A percentile compares a stretch with the other conserved stretches of the same genome.
These are phyloP conservation scores for Pagetopsis macropterus DNA, from an alignment of 2,797 vertebrate species.

Conservation along the genomic window DNA sequence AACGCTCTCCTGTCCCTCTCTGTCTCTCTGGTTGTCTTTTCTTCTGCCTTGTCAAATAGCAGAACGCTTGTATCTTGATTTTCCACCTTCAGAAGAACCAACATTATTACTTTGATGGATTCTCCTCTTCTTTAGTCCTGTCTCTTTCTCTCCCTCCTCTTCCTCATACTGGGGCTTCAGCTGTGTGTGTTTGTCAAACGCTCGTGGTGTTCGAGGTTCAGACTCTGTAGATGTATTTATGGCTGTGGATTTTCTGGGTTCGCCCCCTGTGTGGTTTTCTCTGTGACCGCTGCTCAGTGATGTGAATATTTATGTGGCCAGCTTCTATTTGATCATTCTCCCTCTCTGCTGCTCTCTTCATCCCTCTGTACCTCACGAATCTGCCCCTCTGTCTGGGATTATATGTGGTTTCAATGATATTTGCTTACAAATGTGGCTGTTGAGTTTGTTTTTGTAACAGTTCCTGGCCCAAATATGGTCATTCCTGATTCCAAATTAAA, in stretches of 20 bases:
- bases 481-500: too few species aligned
- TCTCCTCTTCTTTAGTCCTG: not conserved
- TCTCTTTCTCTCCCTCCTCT: not conserved
- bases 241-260: conserved; percentile 46
- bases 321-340: conserved; percentile 12
- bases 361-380: conserved; percentile 3
- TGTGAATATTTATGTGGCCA: conserved; percentile 51
- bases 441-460: too few species aligned
- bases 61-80: not conserved
- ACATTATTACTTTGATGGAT: not conserved
- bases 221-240: conserved; percentile 50
- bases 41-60: conserved; percentile 1
- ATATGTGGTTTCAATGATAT: not conserved
- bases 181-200: conserved; percentile 27
- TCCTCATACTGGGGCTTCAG: conserved; percentile 19
- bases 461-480: too few species aligned
- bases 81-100: not conserved
- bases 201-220: conserved; percentile 4
- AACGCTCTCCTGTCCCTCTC: conserved; percentile 58
- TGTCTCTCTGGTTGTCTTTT: conserved; percentile 33
- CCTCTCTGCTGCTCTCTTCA: conserved; percentile 1
- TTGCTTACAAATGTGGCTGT: too few species aligned
- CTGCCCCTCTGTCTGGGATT: conserved; percentile 9
- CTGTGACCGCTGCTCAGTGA: conserved; percentile 32
- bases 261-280: conserved; percentile 29